Evolutionary conservation across 2,797 vertebrate genomes (phyloP).

Genomic region (Sebastiscus tertius): DNA sequence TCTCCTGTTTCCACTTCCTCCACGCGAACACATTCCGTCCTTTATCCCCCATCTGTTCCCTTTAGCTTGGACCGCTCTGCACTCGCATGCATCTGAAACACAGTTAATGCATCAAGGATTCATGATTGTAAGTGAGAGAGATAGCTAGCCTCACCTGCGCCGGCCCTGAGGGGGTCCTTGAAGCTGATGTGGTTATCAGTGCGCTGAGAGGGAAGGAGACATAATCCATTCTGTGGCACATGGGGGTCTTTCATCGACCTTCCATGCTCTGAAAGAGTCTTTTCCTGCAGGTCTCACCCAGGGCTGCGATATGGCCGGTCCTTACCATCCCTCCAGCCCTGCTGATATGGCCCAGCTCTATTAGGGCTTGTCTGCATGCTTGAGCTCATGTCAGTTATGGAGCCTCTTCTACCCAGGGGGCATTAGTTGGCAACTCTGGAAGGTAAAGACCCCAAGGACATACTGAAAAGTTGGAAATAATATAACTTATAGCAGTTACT

Average conservation of each 20-base stretch:
- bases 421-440: slow-evolving; percentile 57
- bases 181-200: slow-evolving; percentile 81
- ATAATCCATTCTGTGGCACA: slow-evolving; percentile 80
- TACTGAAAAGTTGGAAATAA: slow-evolving; percentile 63
- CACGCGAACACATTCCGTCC: slow-evolving; percentile 50
- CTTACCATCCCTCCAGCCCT: slow-evolving; percentile 58
- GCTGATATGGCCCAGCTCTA: slow-evolving; percentile 73
- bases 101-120: slow-evolving; percentile 77
- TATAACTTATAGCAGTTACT: slow-evolving; percentile 45
- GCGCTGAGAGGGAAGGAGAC: slow-evolving; percentile 77
- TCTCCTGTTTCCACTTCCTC: slow-evolving; percentile 70
- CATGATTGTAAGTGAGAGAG: slow-evolving; percentile 73
- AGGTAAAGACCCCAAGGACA: slow-evolving; percentile 68
- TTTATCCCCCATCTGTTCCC: slow-evolving; percentile 65
- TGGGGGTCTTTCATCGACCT: slow-evolving; percentile 81
- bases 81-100: slow-evolving; percentile 57
- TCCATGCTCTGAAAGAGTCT: slow-evolving; percentile 67
- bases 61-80: slow-evolving; percentile 29
- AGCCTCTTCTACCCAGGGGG: slow-evolving; percentile 66
- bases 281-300: slow-evolving; percentile 68
- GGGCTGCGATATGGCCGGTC: slow-evolving; percentile 63
- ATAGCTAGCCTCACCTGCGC: slow-evolving; percentile 73
- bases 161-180: slow-evolving; percentile 74
- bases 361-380: slow-evolving; percentile 73
- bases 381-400: slow-evolving; percentile 70